A percentile compares a stretch with the other conserved stretches of the same genome.
These are phyloP conservation scores for Volucella bombylans DNA, from an alignment of 2,888 invertebrate genomes.

Conservation along the genomic window DNA sequence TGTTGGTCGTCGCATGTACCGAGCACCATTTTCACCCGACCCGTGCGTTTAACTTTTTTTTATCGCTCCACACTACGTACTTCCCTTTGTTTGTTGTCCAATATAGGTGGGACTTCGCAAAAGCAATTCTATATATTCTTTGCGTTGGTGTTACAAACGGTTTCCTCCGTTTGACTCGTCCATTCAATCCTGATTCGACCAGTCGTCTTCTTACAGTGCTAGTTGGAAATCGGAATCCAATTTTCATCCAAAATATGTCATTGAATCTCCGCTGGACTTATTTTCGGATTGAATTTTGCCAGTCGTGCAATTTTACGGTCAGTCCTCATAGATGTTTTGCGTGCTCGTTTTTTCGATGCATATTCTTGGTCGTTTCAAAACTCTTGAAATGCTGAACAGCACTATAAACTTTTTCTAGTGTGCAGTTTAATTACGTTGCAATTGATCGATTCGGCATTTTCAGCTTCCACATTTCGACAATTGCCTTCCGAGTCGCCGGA, in stretches of 20 bases:
- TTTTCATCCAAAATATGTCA: not conserved
- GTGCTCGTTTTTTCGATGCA: not conserved
- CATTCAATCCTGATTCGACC: slow-evolving; percentile 4
- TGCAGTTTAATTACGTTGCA: not conserved
- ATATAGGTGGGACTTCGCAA: slow-evolving; percentile 13
- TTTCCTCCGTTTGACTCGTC: not conserved
- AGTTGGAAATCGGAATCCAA: too few species aligned
- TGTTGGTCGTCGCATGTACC: not conserved
- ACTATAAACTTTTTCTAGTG: not conserved
- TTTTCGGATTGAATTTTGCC: not conserved
- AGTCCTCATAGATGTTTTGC: too few species aligned
- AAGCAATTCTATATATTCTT: not conserved
- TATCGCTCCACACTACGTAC: slow-evolving; percentile 17
- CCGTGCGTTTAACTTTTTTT: slow-evolving; percentile 4
- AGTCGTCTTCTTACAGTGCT: not conserved
- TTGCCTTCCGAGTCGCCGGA: slow-evolving; percentile 1
- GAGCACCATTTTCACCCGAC: not conserved
- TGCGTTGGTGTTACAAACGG: not conserved
- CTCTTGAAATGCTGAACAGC: not conserved
- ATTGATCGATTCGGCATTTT: not conserved
- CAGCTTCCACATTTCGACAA: not conserved
- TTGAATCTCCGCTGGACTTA: not conserved
- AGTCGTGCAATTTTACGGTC: not conserved
- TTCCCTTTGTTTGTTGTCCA: slow-evolving; percentile 15
- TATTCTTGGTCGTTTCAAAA: not conserved